A percentile compares a stretch with the other conserved stretches of the same genome.
These are phyloP conservation scores for Pampusana beccarii DNA, from an alignment of 2,113 vertebrate species.

Conservation along the genomic window DNA sequence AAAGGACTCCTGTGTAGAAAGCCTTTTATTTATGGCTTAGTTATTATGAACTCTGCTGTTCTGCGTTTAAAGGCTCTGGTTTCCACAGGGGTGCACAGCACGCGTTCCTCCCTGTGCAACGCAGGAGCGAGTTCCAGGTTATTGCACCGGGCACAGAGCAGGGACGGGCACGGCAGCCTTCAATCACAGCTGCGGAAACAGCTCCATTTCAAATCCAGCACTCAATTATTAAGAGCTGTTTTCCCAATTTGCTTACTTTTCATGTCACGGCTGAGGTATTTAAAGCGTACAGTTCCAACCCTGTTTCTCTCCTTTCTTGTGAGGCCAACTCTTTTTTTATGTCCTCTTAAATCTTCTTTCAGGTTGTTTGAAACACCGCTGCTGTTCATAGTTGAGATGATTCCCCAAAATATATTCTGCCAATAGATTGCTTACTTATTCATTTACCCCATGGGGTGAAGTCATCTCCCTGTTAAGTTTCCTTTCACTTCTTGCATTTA, in stretches of 20 bases:
- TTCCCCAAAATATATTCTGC: not conserved
- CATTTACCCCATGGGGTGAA: not conserved
- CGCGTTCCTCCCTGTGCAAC: accelerated
- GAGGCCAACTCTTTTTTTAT: not conserved
- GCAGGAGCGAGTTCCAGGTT: not conserved
- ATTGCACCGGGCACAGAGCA: not conserved
- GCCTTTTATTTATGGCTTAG: not conserved
- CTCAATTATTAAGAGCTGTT: not conserved
- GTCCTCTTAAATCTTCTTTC: not conserved
- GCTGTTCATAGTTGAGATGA: not conserved
- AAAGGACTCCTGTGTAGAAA: not conserved
- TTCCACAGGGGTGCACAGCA: not conserved
- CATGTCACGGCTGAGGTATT: not conserved
- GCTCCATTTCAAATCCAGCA: not conserved
- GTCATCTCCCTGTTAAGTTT: not conserved
- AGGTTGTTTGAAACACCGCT: not conserved
- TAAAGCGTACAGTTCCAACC: not conserved
- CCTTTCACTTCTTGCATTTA: not conserved
- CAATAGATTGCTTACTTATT: not conserved
- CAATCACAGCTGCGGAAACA: not conserved
- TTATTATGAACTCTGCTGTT: not conserved
- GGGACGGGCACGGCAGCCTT: not conserved
- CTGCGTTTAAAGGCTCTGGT: accelerated
- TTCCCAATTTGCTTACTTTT: not conserved
- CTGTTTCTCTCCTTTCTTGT: not conserved